Evolutionary conservation across 1,140 invertebrate genomes (phyloP).

Genomic region (Wiebesia pumilae): DNA sequence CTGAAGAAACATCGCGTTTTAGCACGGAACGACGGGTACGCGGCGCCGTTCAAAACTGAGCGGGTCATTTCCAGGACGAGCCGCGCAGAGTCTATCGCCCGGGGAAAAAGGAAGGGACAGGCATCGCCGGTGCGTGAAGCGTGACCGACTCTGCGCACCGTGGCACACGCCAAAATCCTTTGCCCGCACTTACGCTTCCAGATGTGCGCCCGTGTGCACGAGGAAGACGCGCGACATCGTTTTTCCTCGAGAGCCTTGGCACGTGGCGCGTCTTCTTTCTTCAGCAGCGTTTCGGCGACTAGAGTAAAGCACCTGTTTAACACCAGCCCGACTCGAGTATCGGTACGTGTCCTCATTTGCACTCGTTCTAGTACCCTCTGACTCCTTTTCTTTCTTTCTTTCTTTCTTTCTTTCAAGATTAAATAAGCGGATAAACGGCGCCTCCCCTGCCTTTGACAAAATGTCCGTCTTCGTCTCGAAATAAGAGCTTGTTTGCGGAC

Average conservation of each 20-base stretch:
- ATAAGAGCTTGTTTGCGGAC: too few relatives aligned
- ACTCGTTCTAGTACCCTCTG: too few relatives aligned
- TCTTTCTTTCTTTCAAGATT: too few relatives aligned
- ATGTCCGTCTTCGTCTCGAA: too few relatives aligned
- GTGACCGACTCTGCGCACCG: conserved; percentile 69
- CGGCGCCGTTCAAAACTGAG: background rate
- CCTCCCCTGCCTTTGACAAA: too few relatives aligned
- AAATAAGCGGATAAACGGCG: too few relatives aligned
- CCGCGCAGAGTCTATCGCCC: background rate
- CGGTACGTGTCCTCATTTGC: too few relatives aligned
- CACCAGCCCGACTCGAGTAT: background rate
- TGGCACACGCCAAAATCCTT: conserved; percentile 72
- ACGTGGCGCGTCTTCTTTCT: background rate
- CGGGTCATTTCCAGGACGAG: conserved; percentile 5
- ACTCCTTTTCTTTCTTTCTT: too few relatives aligned
- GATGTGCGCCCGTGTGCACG: too few relatives aligned
- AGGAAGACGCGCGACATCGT: background rate
- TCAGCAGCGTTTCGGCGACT: background rate
- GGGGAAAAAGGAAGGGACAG: conserved; percentile 68
- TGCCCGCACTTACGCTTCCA: conserved; percentile 13
- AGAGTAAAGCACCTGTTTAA: background rate
- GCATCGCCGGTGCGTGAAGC: conserved; percentile 73
- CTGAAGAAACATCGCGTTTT: background rate
- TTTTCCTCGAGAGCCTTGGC: background rate
- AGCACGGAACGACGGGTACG: background rate